Conservation (phyloP, 2,888 invertebrate genomes). For the Copidosoma aretas region DNA sequence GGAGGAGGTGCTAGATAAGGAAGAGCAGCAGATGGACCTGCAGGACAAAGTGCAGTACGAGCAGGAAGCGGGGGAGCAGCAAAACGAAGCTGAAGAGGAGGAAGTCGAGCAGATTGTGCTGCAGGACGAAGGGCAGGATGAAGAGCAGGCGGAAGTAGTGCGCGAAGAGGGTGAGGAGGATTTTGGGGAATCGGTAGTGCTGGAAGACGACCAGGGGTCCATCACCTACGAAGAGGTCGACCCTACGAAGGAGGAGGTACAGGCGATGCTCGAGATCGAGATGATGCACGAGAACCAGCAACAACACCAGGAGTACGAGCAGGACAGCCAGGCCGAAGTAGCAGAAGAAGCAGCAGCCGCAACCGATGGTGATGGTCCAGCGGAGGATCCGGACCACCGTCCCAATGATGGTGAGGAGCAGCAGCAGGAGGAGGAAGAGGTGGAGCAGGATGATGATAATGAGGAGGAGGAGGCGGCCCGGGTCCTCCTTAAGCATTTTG, state of each 20-base stretch:
- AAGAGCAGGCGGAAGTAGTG: neutral
- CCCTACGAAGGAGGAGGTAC: neutral
- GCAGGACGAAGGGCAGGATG: neutral
- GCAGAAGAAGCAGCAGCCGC: no score
- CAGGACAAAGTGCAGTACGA: neutral
- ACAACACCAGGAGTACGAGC: no score
- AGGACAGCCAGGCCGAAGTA: no score
- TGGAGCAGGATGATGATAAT: neutral
- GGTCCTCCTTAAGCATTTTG: constrained; percentile 1
- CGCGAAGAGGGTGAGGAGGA: neutral
- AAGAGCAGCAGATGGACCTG: neutral
- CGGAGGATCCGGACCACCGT: neutral
- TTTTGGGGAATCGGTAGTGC: no score
- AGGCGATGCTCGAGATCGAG: neutral
- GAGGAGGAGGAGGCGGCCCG: neutral
- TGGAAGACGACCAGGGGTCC: no score
- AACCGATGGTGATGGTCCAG: no score
- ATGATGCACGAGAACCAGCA: neutral
- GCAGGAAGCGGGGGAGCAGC: no score
- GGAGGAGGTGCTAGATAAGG: neutral
- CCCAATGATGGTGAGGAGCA: neutral
- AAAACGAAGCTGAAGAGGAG: neutral
- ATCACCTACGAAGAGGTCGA: neutral
- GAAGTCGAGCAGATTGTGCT: neutral
- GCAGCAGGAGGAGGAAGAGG: neutral